Evolutionary conservation across 2,113 vertebrate species (phyloP), one percentile per base, ranked within the genome.

Genomic region (Prunella himalayana): DNA sequence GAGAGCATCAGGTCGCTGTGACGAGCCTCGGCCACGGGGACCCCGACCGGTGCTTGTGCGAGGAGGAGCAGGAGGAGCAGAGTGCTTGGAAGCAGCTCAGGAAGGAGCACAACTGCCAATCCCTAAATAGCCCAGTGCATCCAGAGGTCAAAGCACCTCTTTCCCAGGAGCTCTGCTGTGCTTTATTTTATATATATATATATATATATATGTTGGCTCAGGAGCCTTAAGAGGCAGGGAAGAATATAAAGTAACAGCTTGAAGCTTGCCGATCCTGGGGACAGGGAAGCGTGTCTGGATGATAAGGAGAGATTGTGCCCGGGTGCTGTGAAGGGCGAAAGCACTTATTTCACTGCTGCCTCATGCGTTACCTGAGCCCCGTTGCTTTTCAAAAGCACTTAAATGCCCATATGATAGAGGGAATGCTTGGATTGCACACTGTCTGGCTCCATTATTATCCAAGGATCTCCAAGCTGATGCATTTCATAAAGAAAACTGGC

Each of bases 251-350:
- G 59, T 59, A 49, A 9, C 47, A 72, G 63, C 63, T 81, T 78
- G 49, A 71, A 93, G 86, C 73, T 47, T 54, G 75, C 73, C 3
- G 50, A 85, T 96, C 70, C 86, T 45, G 24, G 92, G 92, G 86
- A 89, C 95, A 60, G 88, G 82, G 75, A 86, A 97, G 91, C 91
- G 12, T 96, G 96, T 96, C 96, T 70, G 9, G 50, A 69, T 15
- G 88, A 96, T 97, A 96, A 98, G 96, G 78, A 77, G 94, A 92
- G 93, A 97, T 94, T 93, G 96, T 84, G 91, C 77, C 88, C 51
- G 78, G 95, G 94, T 87, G 96, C 97, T 97, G 95, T 97, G 97
- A 98, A 98, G 97, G 96, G 92, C 81, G 8, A 97, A 93, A 87
- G 89, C 96, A 59, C 95, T 97, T 96, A 96, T 96, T 98, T 96